phyloP scores from a whole-genome alignment of 2,888 invertebrate genomes.

The Andrena marginata region DNA sequence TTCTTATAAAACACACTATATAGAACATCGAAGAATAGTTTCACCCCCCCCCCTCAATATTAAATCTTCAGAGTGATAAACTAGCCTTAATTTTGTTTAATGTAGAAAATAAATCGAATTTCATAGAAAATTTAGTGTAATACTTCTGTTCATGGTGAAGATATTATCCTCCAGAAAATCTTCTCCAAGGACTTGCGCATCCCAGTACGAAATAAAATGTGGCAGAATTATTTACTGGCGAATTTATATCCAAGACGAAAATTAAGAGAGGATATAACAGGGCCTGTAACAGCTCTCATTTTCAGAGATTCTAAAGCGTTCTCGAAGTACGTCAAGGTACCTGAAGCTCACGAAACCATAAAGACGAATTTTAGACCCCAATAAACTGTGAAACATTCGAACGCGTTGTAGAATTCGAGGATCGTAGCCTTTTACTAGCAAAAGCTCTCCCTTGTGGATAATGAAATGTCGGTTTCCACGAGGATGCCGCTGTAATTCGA shows the following conservation, averaged over 20 bases:
- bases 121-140: too few relatives aligned
- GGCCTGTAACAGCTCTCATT: constrained; percentile 10
- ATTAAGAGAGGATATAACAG: too few relatives aligned
- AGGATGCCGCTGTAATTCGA: neutral
- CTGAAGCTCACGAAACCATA: constrained; percentile 16
- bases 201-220: neutral
- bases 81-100: too few relatives aligned
- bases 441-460: neutral
- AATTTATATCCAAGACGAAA: neutral
- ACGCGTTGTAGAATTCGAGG: neutral
- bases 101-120: too few relatives aligned
- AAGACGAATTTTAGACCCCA: constrained; percentile 8
- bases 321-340: neutral
- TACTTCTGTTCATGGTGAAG: too few relatives aligned
- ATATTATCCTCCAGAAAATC: too few relatives aligned
- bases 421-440: neutral
- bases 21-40: too few relatives aligned
- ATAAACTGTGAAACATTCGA: constrained; percentile 4
- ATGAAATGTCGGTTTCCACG: neutral
- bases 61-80: too few relatives aligned
- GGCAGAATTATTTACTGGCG: neutral
- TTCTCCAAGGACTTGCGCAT: too few relatives aligned
- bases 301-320: neutral
- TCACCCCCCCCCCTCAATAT: too few relatives aligned
- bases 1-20: too few relatives aligned